Conservation (phyloP, 2,888 invertebrate genomes). For the Elysia crispata region DNA sequence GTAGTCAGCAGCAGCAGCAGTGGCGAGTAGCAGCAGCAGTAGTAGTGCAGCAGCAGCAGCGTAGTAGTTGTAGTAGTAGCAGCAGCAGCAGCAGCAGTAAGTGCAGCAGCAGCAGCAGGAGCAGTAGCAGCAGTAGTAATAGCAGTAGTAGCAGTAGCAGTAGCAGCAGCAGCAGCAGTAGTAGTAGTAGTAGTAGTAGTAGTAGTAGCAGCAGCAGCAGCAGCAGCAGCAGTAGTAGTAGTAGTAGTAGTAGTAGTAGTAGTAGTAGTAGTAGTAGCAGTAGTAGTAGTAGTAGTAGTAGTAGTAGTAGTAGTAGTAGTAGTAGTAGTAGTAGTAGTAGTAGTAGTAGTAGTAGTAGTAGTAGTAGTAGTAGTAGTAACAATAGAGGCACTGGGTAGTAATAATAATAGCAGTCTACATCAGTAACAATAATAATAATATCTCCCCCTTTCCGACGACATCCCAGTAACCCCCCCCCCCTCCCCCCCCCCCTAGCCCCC, state of each 20-base stretch:
- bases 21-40: too few relatives aligned
- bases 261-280: background rate
- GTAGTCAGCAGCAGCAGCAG: too few relatives aligned
- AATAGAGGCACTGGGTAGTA: conserved; percentile 45
- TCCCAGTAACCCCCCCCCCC: too few relatives aligned
- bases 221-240: background rate
- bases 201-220: conserved; percentile 30
- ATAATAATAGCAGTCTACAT: conserved; percentile 44
- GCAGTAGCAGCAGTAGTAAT: conserved; percentile 33
- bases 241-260: background rate
- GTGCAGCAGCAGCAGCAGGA: background rate
- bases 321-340: conserved; percentile 28
- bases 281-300: conserved; percentile 36
- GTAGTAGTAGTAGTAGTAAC: conserved; percentile 46
- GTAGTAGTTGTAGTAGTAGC: background rate
- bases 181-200: conserved; percentile 26
- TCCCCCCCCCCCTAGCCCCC: too few relatives aligned
- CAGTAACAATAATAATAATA: too few relatives aligned
- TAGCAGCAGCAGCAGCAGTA: conserved; percentile 29
- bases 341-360: conserved; percentile 48
- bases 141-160: conserved; percentile 33
- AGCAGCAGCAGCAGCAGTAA: too few relatives aligned
- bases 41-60: background rate
- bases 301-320: conserved; percentile 9
- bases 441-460: too few relatives aligned